Evolutionary conservation across 2,797 vertebrate species (phyloP), one percentile per base, ranked within the genome.

Genomic region (Siniperca scherzeri): DNA sequence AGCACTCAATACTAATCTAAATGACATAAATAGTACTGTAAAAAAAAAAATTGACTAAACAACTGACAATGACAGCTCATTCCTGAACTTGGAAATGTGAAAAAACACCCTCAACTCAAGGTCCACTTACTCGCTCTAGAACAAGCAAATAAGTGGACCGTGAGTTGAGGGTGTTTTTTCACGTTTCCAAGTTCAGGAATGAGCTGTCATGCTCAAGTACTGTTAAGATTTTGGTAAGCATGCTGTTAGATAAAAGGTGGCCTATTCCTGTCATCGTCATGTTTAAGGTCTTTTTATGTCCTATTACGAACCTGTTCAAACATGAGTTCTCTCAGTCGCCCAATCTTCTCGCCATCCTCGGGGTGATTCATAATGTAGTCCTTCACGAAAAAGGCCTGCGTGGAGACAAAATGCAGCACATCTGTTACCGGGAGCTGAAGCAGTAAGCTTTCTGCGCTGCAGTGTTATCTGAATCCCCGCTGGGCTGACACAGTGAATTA

Each of bases 321-420:
- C 97, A 99, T 99, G 86, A 99, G 97, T 77, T 99, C 99, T 88
- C 98, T 95, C 78, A 99, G 95, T 22, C 97, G 96, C n/a, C 97
- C 95, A 40, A 99, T 99, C 93, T 99, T 99, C 85, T 99, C 98
- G 50, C 97, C 97, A 14, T 99, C 99, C 90, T 99, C 98, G 1
- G 98, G 98, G 89, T 99, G 98, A 94, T 97, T 99, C 93, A 98
- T 94, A 68, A 98, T 80, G 27, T 99, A 99, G 83, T 99, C 99
- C 95, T 99, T 99, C 85, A 97, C 95, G 82, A 99, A 99, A 94
- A 99, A 99, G 50, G 98, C 99, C 99, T 99, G 92, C 5, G 53
- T 38, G 60, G 72, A 87, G 60, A 86, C 78, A 91, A 84, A 93
- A 91, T 59, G 77, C 70, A 87, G 42, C 90, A 70, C 91, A 92